These are phyloP conservation scores for Cotesia vestalis DNA, from an alignment of 1,140 invertebrate genomes.

Conservation along the genomic window DNA sequence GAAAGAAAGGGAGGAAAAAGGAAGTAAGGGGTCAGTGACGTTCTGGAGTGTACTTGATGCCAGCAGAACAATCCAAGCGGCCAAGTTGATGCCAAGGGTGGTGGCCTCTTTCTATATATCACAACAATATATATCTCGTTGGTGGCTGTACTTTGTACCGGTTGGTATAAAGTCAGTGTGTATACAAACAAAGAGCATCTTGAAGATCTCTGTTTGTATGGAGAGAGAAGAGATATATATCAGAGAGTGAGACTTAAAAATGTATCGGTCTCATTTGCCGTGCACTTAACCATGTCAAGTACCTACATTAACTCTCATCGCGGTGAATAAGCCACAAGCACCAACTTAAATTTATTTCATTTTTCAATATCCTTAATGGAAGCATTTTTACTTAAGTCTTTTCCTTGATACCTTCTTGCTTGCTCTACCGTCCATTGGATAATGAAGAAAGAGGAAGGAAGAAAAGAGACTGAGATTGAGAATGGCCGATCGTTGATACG, in stretches of 20 bases:
- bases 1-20: background rate
- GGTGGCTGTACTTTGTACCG: background rate
- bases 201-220: background rate
- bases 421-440: background rate
- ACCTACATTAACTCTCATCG: slow-evolving; percentile 16
- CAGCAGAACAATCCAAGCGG: slow-evolving; percentile 14
- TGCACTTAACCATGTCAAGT: slow-evolving; percentile 20
- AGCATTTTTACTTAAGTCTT: slow-evolving; percentile 14
- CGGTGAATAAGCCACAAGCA: background rate
- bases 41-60: slow-evolving; percentile 37
- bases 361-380: slow-evolving; percentile 25
- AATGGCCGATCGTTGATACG: slow-evolving; percentile 27
- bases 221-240: background rate
- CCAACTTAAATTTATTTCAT: slow-evolving; percentile 22
- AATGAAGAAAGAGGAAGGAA: slow-evolving; percentile 16
- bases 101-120: slow-evolving; percentile 22
- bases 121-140: background rate
- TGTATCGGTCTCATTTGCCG: slow-evolving; percentile 14
- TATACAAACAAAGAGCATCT: slow-evolving; percentile 10
- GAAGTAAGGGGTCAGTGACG: slow-evolving; percentile 41
- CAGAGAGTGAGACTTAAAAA: background rate
- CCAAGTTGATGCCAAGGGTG: slow-evolving; percentile 17
- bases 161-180: background rate
- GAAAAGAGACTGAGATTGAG: slow-evolving; percentile 22
- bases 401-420: background rate